These are phyloP conservation scores for Cancer borealis DNA, from an alignment of 2,888 invertebrate species.

Conservation along the genomic window DNA sequence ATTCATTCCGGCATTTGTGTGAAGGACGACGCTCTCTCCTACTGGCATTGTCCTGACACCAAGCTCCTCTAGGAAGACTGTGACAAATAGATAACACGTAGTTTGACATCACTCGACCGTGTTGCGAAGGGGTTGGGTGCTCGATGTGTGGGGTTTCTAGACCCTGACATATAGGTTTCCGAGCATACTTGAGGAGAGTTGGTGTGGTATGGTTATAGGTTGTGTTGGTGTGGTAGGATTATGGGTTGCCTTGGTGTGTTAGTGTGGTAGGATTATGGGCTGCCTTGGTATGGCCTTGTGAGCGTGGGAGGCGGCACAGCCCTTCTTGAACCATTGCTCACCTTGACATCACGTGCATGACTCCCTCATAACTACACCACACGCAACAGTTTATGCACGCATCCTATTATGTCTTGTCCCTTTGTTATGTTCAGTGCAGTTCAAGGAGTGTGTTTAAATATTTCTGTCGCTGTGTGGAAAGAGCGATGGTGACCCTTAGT, in stretches of 20 bases:
- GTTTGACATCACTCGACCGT: too few relatives aligned
- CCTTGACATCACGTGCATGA: not conserved
- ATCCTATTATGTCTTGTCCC: not conserved
- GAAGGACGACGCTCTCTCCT: too few relatives aligned
- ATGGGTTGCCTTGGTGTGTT: not conserved
- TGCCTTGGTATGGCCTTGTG: not conserved
- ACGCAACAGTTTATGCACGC: not conserved
- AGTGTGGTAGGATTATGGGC: not conserved
- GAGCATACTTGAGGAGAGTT: too few relatives aligned
- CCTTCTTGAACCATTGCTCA: not conserved
- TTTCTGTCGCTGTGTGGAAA: not conserved
- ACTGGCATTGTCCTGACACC: too few relatives aligned
- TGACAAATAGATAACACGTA: too few relatives aligned
- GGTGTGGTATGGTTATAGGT: too few relatives aligned
- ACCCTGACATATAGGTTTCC: too few relatives aligned
- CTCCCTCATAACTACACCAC: not conserved
- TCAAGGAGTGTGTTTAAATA: not conserved
- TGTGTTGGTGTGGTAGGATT: too few relatives aligned
- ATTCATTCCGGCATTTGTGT: too few relatives aligned
- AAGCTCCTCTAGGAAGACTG: too few relatives aligned
- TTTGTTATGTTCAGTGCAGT: not conserved
- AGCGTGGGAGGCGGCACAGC: constrained; percentile 20
- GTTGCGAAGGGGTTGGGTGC: too few relatives aligned
- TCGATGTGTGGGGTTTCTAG: too few relatives aligned
- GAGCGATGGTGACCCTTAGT: not conserved